Evolutionary conservation across 2,888 invertebrate species (phyloP), one percentile per base, ranked within the genome.

Genomic region (Leptodirus hochenwartii): DNA sequence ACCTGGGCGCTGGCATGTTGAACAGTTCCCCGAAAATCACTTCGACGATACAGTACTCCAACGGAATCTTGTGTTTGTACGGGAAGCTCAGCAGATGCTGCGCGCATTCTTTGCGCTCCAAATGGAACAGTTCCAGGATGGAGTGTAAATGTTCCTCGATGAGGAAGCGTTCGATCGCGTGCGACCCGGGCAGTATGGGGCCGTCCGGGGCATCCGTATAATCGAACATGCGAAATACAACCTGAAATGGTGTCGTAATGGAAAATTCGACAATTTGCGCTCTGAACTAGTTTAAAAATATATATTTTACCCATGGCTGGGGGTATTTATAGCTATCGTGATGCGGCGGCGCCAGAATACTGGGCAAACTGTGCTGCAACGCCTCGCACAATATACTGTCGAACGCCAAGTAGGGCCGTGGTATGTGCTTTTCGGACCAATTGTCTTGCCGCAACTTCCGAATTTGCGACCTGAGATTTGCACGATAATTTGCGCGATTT

Each of bases 11-110:
- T 0, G 98, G 98, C 54, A 98, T 67, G 47, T 82, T 77, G 45
- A 98, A 93, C 34, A 98, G 51, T 56, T 95, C 91, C 0, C 80
- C 79, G 58, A 98, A 91, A 43, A 96, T 78, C 2, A 91, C 85
- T 64, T 98, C 98, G 0, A 96, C 88, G 38, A 98, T 90, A 55
- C 96, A 91, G 54, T 98, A 96, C 51, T 96, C 95, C 31, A 98
- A 55, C 0, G 98, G 96, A 37, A 98, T 84, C 56, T 91, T 91
- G 10, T 77, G 69, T 57, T 87, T 87, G 47, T 87, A 84, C 0
- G 88, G 87, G 46, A 95, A 93, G 47, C 81, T 82, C 16, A 98
- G 59, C 13, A 98, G 59, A 45, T 87, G 79, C 0, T 82, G 81
- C 1, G 95, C 91, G 59, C 96, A 96, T 50, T 90, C 88, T 55